Conservation (phyloP, 2,797 vertebrate species). For the Eulemur albifrons region DNA sequence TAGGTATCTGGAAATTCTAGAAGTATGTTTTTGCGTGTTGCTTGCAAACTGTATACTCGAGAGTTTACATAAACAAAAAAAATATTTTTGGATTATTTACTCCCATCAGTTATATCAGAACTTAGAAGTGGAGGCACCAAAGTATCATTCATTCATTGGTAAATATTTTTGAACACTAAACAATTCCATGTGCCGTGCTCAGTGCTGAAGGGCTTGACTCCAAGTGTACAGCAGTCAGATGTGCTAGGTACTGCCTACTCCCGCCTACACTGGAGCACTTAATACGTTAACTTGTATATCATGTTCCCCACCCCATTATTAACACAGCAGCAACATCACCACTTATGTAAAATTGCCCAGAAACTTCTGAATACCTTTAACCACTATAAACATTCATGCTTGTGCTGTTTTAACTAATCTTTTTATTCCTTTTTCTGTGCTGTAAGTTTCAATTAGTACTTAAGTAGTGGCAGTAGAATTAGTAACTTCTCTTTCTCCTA, state of each 20-base stretch:
- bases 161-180: neutral
- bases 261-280: neutral
- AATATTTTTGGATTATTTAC: neutral
- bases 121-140: neutral
- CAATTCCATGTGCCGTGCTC: neutral
- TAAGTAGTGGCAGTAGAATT: neutral
- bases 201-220: neutral
- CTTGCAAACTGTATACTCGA: neutral
- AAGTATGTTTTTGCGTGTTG: neutral
- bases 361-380: neutral
- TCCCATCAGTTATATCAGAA: neutral
- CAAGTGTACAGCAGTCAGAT: neutral
- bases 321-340: neutral
- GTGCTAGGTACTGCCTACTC: neutral
- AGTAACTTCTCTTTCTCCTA: neutral
- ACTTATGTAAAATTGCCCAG: neutral
- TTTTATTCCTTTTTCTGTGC: neutral
- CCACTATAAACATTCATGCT: neutral
- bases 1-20: slow-evolving; percentile 63
- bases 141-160: neutral
- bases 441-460: neutral
- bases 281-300: neutral
- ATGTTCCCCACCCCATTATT: neutral
- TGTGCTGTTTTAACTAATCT: neutral
- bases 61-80: neutral